phyloP scores from a whole-genome alignment of 2,888 invertebrate species.

The Drosophila pegasa region DNA sequence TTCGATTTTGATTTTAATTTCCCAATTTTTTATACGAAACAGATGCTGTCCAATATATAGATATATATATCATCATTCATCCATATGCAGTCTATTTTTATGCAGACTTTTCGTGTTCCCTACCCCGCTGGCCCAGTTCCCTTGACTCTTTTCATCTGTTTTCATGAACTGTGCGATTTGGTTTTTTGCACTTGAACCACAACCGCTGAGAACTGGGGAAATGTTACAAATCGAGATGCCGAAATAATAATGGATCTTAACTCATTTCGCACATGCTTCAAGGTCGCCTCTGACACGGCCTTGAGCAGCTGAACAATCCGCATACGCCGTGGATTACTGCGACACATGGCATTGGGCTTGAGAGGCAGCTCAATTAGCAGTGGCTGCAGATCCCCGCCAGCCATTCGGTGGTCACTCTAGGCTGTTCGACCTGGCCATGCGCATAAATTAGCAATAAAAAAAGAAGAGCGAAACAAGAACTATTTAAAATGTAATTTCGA shows the following conservation, averaged over 20 bases:
- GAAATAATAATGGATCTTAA: slow-evolving; percentile 57
- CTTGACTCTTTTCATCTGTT: slow-evolving; percentile 10
- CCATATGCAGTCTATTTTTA: slow-evolving; percentile 58
- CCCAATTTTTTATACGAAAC: slow-evolving; percentile 67
- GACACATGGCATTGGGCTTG: slow-evolving; percentile 30
- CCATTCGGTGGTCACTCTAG: slow-evolving; percentile 34
- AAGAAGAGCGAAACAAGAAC: slow-evolving; percentile 56
- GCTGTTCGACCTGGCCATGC: slow-evolving; percentile 65
- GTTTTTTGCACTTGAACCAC: slow-evolving; percentile 60
- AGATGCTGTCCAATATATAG: slow-evolving; percentile 61
- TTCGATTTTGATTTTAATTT: slow-evolving; percentile 47
- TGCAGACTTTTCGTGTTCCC: slow-evolving; percentile 37
- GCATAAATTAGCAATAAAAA: slow-evolving; percentile 83
- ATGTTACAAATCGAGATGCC: slow-evolving; percentile 55
- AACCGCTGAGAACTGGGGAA: slow-evolving; percentile 41
- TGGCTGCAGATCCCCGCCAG: slow-evolving; percentile 12
- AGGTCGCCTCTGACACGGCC: slow-evolving; percentile 65
- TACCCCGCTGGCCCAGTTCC: not conserved
- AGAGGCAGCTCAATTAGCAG: slow-evolving; percentile 35
- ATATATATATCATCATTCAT: not conserved
- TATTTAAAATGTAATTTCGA: slow-evolving; percentile 78
- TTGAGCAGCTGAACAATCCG: slow-evolving; percentile 34
- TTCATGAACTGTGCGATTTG: slow-evolving; percentile 16
- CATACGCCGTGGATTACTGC: slow-evolving; percentile 15
- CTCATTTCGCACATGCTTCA: slow-evolving; percentile 54